Percentiles rank a stretch among this genome's conserved stretches.
These are phyloP conservation scores for Batillaria attramentaria DNA, from an alignment of 1,140 invertebrate genomes.

Conservation along the genomic window DNA sequence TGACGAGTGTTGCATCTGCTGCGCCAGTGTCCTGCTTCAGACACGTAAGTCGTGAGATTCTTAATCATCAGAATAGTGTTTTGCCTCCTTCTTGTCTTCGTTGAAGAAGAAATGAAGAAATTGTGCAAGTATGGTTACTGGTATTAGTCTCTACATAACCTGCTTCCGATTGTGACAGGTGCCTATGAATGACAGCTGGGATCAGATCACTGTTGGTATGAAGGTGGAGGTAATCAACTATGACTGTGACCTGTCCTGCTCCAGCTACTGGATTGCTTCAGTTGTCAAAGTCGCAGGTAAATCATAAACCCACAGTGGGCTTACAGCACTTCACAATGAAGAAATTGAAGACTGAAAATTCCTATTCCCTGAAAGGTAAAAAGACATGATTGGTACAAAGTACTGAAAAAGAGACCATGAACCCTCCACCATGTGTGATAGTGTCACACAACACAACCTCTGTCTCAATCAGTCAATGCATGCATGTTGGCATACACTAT, in stretches of 20 bases:
- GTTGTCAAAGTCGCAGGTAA: slow-evolving; percentile 86
- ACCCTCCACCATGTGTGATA: too few species aligned
- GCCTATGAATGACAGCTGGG: slow-evolving; percentile 92
- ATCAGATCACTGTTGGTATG: slow-evolving; percentile 93
- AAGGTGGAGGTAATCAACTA: slow-evolving; percentile 96
- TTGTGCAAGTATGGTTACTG: too few species aligned
- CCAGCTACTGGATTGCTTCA: slow-evolving; percentile 92
- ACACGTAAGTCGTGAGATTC: slow-evolving; percentile 81
- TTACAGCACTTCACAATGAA: too few species aligned
- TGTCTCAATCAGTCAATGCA: too few species aligned
- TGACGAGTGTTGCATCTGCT: slow-evolving; percentile 83
- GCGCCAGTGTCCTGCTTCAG: slow-evolving; percentile 92
- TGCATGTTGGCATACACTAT: too few species aligned
- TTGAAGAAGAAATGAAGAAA: too few species aligned
- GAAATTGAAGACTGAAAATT: background rate
- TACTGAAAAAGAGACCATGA: background rate
- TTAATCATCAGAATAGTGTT: too few species aligned
- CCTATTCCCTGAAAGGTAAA: slow-evolving; percentile 25
- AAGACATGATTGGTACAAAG: background rate
- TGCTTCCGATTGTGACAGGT: slow-evolving; percentile 76
- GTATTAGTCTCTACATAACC: too few species aligned
- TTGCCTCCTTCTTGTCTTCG: too few species aligned
- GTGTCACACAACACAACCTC: too few species aligned
- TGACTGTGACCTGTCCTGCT: slow-evolving; percentile 77
- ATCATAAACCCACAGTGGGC: too few species aligned